Evolutionary conservation across 2,888 invertebrate genomes (phyloP).

Genomic region (Brachylomia viminalis): DNA sequence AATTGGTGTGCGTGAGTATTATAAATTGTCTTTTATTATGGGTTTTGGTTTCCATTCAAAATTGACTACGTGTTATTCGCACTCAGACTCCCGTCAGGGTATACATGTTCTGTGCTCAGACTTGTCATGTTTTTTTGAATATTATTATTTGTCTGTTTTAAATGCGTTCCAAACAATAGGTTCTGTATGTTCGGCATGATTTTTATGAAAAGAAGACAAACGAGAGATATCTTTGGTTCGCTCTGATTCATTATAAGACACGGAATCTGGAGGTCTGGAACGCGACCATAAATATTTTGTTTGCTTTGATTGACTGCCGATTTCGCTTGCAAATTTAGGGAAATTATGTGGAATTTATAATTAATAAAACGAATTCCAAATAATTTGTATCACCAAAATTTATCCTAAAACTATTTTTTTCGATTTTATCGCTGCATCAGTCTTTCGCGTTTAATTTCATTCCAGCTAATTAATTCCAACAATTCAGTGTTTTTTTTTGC

Average conservation of each 20-base stretch:
- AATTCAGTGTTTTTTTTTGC: constrained; percentile 20
- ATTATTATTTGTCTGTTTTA: neutral
- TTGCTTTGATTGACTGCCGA: constrained; percentile 62
- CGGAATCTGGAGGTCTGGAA: constrained; percentile 33
- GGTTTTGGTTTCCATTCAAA: too few relatives aligned
- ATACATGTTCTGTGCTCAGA: neutral
- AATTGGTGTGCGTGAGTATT: neutral
- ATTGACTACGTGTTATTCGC: too few relatives aligned
- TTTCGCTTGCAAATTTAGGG: constrained; percentile 60
- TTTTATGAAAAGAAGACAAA: neutral
- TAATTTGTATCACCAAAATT: constrained; percentile 16
- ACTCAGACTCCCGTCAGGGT: too few relatives aligned
- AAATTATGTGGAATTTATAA: constrained; percentile 57
- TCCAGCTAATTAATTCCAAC: constrained; percentile 20
- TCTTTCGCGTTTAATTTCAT: constrained; percentile 24
- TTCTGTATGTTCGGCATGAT: neutral
- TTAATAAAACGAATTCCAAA: constrained; percentile 25
- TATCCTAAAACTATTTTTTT: constrained; percentile 8
- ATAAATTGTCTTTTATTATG: neutral
- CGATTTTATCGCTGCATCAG: constrained; percentile 1
- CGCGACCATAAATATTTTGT: constrained; percentile 63
- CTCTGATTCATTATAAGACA: neutral
- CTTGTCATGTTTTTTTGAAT: neutral
- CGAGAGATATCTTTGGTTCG: neutral
- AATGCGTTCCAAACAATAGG: neutral